Evolutionary conservation across 1,140 invertebrate genomes (phyloP), one percentile per base, ranked within the genome.

Genomic region (Coboldia fuscipes): DNA sequence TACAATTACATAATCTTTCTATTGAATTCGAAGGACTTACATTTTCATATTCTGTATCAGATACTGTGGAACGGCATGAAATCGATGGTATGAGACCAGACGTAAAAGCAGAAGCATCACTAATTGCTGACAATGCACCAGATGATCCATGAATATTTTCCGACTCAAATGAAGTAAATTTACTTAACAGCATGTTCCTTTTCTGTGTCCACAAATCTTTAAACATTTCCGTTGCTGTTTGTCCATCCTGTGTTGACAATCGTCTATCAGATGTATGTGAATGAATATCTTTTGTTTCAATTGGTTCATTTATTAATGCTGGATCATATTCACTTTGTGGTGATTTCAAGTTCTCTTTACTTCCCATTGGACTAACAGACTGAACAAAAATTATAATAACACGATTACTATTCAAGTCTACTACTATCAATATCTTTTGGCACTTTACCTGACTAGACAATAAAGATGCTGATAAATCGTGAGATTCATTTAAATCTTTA

Each of bases 21-120:
- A n/a, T n/a, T 30, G 29, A 4, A 10, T 10, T 37, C 41, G 41
- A 45, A 48, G 29, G 48, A 72, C 75, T 77, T 68, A 85, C 82
- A 65, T 79, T 80, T 54, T 75, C 69, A 50, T 73, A 75, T 65
- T 93, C 89, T 48, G 82, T 89, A 60, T 94, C 89, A 41, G 86
- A 92, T 39, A 89, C 75, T 33, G 86, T 83, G 42, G 82, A 85
- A 44, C 84, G 70, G 59, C 81, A 75, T 30, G 78, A 78, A 20
- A 39, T 39, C 33, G 46, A 62, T 51, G 52, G 52, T 46, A 55
- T 44, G 34, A 47, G 51, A 18, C 47, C 41, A 38, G 32, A 47
- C 46, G 12, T 48, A 40, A 12, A 52, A 4, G 14, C 14, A 4
- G 12, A 14, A n/a, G 4, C 41, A 44, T 52, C 50, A 41, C 50